phyloP scores from a whole-genome alignment of 23 tunicate genomes.

The Halocynthia roretzi region DNA sequence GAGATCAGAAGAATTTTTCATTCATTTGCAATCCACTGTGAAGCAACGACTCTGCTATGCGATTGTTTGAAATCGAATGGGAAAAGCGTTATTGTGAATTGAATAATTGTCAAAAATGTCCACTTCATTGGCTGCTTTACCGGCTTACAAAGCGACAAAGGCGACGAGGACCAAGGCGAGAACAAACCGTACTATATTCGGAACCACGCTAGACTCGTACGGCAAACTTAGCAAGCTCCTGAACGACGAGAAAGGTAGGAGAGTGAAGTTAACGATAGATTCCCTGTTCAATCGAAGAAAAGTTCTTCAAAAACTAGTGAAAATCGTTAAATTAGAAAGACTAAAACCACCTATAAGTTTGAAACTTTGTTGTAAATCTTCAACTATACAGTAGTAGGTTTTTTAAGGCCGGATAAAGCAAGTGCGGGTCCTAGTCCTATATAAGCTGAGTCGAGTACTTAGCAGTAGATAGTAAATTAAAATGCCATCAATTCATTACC shows the following conservation, averaged over 20 bases:
- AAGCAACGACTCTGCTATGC: neutral
- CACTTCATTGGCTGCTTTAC: constrained; percentile 68
- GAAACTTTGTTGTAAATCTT: too few species aligned
- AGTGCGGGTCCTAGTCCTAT: too few species aligned
- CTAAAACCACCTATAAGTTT: too few species aligned
- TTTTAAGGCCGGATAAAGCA: too few species aligned
- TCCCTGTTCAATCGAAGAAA: too few species aligned
- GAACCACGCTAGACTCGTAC: constrained; percentile 79
- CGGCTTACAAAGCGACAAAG: constrained; percentile 42
- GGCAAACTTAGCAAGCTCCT: constrained; percentile 40
- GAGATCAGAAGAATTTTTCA: neutral
- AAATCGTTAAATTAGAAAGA: too few species aligned
- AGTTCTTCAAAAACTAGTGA: too few species aligned
- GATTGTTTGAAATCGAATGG: neutral
- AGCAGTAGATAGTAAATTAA: too few species aligned
- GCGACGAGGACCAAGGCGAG: constrained; percentile 50
- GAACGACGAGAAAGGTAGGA: constrained; percentile 47
- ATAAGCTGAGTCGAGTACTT: too few species aligned
- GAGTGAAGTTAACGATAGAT: neutral
- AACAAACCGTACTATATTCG: constrained; percentile 74
- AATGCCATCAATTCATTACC: too few species aligned
- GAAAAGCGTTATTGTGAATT: neutral
- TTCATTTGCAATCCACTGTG: constrained; percentile 17
- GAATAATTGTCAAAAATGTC: constrained; percentile 46
- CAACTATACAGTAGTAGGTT: too few species aligned